Conservation (phyloP, 2,888 invertebrate species). For the Ophraella communa region DNA sequence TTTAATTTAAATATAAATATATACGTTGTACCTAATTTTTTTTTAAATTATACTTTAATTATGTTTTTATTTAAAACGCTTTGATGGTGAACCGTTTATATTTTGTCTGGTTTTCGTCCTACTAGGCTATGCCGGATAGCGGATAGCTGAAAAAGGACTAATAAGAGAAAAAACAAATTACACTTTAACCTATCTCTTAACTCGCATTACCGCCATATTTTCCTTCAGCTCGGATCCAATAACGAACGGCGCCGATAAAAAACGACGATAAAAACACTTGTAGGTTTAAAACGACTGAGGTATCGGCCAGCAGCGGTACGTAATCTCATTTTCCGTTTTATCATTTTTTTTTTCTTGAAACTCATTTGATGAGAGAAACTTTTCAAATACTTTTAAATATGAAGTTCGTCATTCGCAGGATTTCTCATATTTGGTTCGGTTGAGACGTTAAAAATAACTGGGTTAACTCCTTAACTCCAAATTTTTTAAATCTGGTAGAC, state of each 20-base stretch:
- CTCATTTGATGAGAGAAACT: conserved; percentile 26
- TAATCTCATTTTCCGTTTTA: conserved; percentile 28
- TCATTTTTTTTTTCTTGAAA: conserved; percentile 19
- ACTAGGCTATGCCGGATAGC: not conserved
- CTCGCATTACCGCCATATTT: conserved; percentile 26
- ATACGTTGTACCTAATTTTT: no score
- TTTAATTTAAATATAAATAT: no score
- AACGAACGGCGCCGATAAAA: conserved; percentile 22
- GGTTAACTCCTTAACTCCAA: no score
- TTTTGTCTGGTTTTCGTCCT: no score
- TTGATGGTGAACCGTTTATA: no score
- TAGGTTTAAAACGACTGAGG: conserved; percentile 29
- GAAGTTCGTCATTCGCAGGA: conserved; percentile 8
- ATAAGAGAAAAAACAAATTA: conserved; percentile 27
- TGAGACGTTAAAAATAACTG: not conserved
- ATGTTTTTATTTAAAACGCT: no score
- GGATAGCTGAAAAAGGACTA: conserved; percentile 3
- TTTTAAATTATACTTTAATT: no score
- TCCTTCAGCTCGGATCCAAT: conserved; percentile 25
- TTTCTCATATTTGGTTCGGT: not conserved
- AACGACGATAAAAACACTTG: conserved; percentile 30
- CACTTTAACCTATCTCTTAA: conserved; percentile 24
- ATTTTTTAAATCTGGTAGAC: not conserved
- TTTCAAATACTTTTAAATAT: conserved; percentile 22
- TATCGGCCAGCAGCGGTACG: conserved; percentile 21